Evolutionary conservation across 2,888 invertebrate species (phyloP).

Genomic region (Chloroclystis v-ata): DNA sequence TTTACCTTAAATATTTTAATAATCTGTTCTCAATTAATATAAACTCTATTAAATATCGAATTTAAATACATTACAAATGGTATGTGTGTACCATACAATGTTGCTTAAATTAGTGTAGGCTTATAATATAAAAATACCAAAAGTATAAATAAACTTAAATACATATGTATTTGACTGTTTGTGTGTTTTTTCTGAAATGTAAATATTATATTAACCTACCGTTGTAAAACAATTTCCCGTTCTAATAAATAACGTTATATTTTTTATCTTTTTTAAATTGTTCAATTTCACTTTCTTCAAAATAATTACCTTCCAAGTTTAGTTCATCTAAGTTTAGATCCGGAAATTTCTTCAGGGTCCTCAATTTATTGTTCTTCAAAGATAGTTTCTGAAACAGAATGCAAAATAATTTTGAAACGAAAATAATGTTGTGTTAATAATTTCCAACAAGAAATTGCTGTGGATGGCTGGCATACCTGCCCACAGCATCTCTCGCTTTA

Average conservation of each 20-base stretch:
- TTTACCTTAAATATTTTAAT: too few species aligned
- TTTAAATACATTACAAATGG: background rate
- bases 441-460: too few species aligned
- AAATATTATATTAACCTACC: too few species aligned
- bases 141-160: background rate
- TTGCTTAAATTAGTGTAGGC: background rate
- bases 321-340: constrained; percentile 65
- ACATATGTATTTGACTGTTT: background rate
- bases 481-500: too few species aligned
- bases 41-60: background rate
- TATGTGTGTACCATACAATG: background rate
- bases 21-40: too few species aligned
- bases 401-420: too few species aligned
- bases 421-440: too few species aligned
- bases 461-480: too few species aligned
- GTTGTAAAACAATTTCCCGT: too few species aligned
- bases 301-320: constrained; percentile 65
- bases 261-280: constrained; percentile 47
- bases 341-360: constrained; percentile 71
- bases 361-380: constrained; percentile 71
- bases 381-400: constrained; percentile 63
- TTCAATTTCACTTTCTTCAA: constrained; percentile 48
- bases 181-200: too few species aligned
- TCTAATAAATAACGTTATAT: constrained; percentile 45
- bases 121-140: background rate